A percentile compares a stretch with the other conserved stretches of the same genome.
Evolutionary conservation across 1,140 invertebrate genomes (phyloP).

Genomic region (Aricia agestis): DNA sequence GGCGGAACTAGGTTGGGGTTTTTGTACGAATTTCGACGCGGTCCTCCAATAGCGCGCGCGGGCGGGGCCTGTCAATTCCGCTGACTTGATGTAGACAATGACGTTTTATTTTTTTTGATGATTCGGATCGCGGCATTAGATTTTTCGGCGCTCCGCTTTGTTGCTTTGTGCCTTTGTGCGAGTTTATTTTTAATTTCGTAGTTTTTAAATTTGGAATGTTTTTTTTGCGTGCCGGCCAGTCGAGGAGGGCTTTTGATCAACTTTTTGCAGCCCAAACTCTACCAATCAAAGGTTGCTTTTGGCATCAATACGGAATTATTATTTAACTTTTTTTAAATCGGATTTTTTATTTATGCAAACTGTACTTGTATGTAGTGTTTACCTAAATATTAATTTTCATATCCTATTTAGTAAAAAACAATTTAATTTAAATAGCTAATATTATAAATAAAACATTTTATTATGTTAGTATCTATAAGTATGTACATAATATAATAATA

Average conservation of each 20-base stretch:
- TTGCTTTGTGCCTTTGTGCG: conserved; percentile 19
- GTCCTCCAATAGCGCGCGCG: conserved; percentile 68
- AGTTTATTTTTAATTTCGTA: conserved; percentile 16
- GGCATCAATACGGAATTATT: not conserved
- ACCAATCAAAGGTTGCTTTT: not conserved
- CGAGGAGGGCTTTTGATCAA: not conserved
- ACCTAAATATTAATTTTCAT: no score
- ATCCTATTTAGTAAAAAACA: no score
- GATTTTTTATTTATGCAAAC: no score
- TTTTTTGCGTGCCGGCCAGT: not conserved
- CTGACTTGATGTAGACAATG: conserved; percentile 70
- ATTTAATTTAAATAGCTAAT: no score
- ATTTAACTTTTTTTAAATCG: no score
- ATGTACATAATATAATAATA: no score
- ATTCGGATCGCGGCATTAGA: conserved; percentile 40
- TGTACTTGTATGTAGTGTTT: no score
- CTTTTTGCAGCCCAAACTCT: not conserved
- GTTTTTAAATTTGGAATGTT: not conserved
- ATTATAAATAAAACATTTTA: no score
- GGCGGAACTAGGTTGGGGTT: conserved; percentile 72
- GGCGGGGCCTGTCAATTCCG: conserved; percentile 67
- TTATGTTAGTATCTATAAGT: no score
- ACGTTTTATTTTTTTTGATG: conserved; percentile 61
- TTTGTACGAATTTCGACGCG: conserved; percentile 70
- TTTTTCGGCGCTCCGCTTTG: conserved; percentile 25